Evolutionary conservation across 2,113 vertebrate genomes (phyloP).

Genomic region (Elaphurus davidianus): DNA sequence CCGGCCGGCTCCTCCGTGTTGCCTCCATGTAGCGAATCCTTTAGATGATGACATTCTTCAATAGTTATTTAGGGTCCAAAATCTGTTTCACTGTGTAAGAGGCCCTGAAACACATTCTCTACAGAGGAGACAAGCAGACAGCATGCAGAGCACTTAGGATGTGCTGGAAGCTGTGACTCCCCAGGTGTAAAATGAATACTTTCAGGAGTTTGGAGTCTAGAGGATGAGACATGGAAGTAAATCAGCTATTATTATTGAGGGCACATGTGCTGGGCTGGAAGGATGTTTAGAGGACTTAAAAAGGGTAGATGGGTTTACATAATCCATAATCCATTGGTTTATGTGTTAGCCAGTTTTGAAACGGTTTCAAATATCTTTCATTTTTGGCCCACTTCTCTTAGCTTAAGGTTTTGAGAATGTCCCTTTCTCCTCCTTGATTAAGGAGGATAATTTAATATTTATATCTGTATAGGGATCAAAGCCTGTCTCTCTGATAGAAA

Average conservation of each 20-base stretch:
- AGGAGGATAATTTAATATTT: not conserved
- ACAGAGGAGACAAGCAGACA: not conserved
- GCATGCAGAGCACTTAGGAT: not conserved
- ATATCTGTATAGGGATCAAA: not conserved
- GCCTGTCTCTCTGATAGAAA: not conserved
- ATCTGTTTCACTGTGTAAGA: not conserved
- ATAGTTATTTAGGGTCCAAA: not conserved
- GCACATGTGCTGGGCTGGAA: not conserved
- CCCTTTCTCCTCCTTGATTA: not conserved
- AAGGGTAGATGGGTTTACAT: not conserved
- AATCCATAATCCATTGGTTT: not conserved
- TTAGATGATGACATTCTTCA: not conserved
- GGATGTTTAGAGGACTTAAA: not conserved
- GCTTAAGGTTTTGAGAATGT: not conserved
- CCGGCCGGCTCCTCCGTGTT: fast-evolving
- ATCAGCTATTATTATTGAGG: not conserved
- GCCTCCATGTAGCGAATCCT: not conserved
- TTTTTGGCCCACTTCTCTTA: not conserved
- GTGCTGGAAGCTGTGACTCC: not conserved
- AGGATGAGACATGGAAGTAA: not conserved
- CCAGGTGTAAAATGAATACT: not conserved
- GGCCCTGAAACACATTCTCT: not conserved
- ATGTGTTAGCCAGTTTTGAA: not conserved
- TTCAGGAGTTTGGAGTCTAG: not conserved
- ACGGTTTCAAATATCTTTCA: not conserved